Conservation (phyloP, 2,888 invertebrate species). For the Troglohyphantes excavatus region DNA sequence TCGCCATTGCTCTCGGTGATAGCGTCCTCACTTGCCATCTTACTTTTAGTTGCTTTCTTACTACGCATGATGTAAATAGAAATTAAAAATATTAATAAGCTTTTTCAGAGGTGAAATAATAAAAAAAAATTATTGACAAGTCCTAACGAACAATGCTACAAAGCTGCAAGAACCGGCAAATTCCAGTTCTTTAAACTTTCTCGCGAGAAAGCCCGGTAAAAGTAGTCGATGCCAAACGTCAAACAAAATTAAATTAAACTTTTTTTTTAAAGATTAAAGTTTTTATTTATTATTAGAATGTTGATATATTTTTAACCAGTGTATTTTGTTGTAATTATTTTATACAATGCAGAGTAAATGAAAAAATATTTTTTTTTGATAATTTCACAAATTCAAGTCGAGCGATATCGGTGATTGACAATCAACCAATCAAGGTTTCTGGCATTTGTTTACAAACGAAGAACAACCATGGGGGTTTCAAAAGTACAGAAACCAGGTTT, state of each 20-base stretch:
- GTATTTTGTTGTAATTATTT: neutral
- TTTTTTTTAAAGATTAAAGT: neutral
- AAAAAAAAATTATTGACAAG: neutral
- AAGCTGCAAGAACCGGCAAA: slow-evolving; percentile 51
- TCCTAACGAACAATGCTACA: slow-evolving; percentile 32
- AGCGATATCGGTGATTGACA: neutral
- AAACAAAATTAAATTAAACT: neutral
- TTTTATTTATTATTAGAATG: neutral
- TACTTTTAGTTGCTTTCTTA: slow-evolving; percentile 40
- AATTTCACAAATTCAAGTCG: neutral
- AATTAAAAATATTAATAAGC: neutral
- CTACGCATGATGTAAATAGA: slow-evolving; percentile 42
- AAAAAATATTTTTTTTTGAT: neutral
- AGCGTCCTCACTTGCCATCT: slow-evolving; percentile 20
- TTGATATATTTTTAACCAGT: too few species aligned
- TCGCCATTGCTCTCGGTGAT: slow-evolving; percentile 24
- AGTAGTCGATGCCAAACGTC: slow-evolving; percentile 31
- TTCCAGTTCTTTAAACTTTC: slow-evolving; percentile 40
- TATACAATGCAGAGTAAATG: neutral
- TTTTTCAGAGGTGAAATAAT: neutral
- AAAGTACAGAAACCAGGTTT: too few species aligned
- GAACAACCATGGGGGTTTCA: too few species aligned
- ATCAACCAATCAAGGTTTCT: neutral
- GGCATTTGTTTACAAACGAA: too few species aligned
- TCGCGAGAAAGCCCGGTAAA: slow-evolving; percentile 58